phyloP scores from a whole-genome alignment of 2,888 invertebrate species.

The Augiades crinisus region DNA sequence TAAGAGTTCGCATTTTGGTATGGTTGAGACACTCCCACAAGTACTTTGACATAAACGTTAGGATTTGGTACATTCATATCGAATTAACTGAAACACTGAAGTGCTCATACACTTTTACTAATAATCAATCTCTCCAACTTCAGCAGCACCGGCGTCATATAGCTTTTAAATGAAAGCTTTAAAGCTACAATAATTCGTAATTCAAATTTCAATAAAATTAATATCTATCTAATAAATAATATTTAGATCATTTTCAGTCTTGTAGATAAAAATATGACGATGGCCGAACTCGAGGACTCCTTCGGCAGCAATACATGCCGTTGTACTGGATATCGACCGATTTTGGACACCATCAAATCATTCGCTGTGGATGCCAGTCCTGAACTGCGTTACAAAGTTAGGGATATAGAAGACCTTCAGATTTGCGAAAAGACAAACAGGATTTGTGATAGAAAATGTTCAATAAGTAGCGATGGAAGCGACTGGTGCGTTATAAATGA shows the following conservation, averaged over 20 bases:
- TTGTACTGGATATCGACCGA: slow-evolving; percentile 90
- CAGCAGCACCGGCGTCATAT: no score
- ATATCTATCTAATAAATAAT: no score
- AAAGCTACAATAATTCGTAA: no score
- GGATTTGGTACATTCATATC: no score
- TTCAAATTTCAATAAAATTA: no score
- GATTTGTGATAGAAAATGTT: slow-evolving; percentile 52
- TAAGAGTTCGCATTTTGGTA: no score
- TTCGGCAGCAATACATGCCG: slow-evolving; percentile 90
- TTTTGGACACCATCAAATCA: slow-evolving; percentile 88
- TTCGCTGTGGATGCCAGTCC: slow-evolving; percentile 83
- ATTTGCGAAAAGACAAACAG: slow-evolving; percentile 43
- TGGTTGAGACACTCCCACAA: no score
- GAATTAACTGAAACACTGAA: no score
- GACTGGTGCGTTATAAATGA: slow-evolving; percentile 53
- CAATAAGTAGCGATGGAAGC: slow-evolving; percentile 43
- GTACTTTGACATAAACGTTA: no score
- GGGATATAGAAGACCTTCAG: slow-evolving; percentile 69
- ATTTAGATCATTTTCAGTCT: slow-evolving; percentile 52
- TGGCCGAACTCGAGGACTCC: slow-evolving; percentile 86
- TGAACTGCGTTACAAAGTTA: slow-evolving; percentile 66
- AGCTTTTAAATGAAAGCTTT: no score
- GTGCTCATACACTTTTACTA: no score
- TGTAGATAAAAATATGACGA: slow-evolving; percentile 77
- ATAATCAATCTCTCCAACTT: no score